These are phyloP conservation scores for Chelmon rostratus DNA, from an alignment of 2,797 vertebrate genomes.

Conservation along the genomic window DNA sequence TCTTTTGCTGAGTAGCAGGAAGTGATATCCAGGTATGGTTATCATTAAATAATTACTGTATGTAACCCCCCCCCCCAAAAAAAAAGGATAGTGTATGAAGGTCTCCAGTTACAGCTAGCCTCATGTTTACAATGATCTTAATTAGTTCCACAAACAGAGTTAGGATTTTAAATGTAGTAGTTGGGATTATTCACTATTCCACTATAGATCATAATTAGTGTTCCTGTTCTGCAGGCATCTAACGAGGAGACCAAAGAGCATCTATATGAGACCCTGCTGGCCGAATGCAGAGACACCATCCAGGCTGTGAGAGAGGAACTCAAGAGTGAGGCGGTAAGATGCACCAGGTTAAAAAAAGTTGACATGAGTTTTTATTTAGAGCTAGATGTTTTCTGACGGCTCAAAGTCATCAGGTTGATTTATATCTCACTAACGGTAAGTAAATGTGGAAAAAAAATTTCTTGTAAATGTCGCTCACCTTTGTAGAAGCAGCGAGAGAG, in stretches of 20 bases:
- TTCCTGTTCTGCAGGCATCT: constrained; percentile 85
- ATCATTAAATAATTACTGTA: no score
- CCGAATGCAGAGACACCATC: constrained; percentile 97
- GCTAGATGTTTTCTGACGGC: neutral
- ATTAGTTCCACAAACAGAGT: neutral
- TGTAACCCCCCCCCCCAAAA: no score
- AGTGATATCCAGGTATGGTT: no score
- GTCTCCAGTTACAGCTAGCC: neutral
- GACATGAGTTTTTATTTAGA: neutral
- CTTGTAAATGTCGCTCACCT: neutral
- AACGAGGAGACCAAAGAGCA: constrained; percentile 97
- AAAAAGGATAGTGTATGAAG: neutral
- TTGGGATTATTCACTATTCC: neutral
- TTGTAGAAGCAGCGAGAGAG: constrained; percentile 94
- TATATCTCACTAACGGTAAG: neutral
- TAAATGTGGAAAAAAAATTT: no score
- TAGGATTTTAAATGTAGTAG: neutral
- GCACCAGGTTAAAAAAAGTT: neutral
- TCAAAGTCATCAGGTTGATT: neutral
- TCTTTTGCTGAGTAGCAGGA: neutral
- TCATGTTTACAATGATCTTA: neutral
- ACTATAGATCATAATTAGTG: neutral
- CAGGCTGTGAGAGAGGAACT: constrained; percentile 96
- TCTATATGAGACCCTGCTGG: constrained; percentile 95
- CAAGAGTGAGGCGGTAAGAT: constrained; percentile 92